phyloP scores from a whole-genome alignment of 2,113 vertebrate genomes.

The Hypanus sabinus region DNA sequence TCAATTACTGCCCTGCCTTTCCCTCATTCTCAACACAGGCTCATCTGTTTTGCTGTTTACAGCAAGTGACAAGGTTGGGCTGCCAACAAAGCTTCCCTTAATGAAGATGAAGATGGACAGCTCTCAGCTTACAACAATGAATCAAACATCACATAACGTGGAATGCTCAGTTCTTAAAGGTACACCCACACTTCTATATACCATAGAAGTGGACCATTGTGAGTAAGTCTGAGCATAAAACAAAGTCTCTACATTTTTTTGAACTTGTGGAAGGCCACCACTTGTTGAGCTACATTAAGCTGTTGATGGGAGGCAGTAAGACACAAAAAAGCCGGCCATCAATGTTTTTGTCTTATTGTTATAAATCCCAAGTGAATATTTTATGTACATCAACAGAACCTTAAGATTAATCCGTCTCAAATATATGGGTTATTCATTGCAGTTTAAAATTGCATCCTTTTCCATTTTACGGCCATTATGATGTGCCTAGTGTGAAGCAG shows the following conservation, averaged over 20 bases:
- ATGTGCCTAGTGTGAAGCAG: not conserved
- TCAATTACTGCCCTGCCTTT: too few species aligned
- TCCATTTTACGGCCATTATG: slow-evolving; percentile 3
- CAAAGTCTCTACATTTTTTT: not conserved
- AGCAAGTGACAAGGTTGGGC: too few species aligned
- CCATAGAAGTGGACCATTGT: not conserved
- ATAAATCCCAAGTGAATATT: slow-evolving; percentile 22
- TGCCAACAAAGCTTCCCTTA: too few species aligned
- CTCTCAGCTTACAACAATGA: too few species aligned
- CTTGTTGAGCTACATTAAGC: not conserved
- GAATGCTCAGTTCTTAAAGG: too few species aligned
- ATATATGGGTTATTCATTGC: not conserved
- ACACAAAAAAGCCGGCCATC: not conserved
- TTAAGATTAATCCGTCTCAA: slow-evolving; percentile 18
- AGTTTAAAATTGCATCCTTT: slow-evolving; percentile 24
- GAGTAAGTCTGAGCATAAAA: not conserved
- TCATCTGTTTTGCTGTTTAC: too few species aligned
- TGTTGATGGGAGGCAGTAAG: not conserved
- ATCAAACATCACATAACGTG: too few species aligned
- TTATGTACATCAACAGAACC: not conserved
- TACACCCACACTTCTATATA: too few species aligned
- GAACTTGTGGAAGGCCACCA: too few species aligned
- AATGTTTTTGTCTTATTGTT: not conserved
- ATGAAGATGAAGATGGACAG: too few species aligned
- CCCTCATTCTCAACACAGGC: too few species aligned